A percentile compares a stretch with the other conserved stretches of the same genome.
Evolutionary conservation across 2,888 invertebrate species (phyloP).

Genomic region (Auanema sp.): DNA sequence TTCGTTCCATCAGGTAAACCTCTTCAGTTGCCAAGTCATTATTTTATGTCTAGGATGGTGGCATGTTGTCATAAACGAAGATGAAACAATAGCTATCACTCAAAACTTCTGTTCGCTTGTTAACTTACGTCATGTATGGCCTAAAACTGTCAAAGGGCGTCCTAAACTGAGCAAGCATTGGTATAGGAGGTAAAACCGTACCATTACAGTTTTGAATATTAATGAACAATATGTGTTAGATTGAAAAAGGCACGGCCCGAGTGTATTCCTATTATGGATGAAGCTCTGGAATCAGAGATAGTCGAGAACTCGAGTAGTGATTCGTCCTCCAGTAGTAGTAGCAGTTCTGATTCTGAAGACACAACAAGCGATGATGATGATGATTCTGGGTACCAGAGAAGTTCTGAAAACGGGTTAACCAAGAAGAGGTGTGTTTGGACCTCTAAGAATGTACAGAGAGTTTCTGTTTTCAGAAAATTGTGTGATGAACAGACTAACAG

Average conservation of each 20-base stretch:
- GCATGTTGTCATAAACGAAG: conserved; percentile 97
- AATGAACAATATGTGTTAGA: conserved; percentile 22
- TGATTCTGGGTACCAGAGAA: background rate
- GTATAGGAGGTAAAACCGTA: conserved; percentile 64
- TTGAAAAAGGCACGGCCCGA: conserved; percentile 40
- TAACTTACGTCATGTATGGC: conserved; percentile 83
- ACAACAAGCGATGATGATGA: conserved; percentile 18
- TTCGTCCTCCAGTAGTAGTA: conserved; percentile 33
- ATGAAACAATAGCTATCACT: conserved; percentile 93
- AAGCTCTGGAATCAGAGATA: conserved; percentile 15
- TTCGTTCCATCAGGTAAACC: conserved; percentile 54
- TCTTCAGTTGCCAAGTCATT: background rate
- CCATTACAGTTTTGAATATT: background rate
- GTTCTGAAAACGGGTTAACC: too few species aligned
- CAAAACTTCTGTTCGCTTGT: conserved; percentile 91
- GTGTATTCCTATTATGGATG: conserved; percentile 32
- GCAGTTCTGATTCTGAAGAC: conserved; percentile 25
- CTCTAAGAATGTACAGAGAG: too few species aligned
- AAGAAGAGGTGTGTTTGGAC: too few species aligned
- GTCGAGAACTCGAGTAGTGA: conserved; percentile 28
- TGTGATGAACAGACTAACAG: too few species aligned
- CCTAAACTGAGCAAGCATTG: conserved; percentile 94
- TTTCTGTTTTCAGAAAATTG: too few species aligned
- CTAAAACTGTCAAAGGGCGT: conserved; percentile 76
- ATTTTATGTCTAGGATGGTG: conserved; percentile 85